Conservation (phyloP, 1,140 invertebrate species). For the Leptinotarsa texana region DNA sequence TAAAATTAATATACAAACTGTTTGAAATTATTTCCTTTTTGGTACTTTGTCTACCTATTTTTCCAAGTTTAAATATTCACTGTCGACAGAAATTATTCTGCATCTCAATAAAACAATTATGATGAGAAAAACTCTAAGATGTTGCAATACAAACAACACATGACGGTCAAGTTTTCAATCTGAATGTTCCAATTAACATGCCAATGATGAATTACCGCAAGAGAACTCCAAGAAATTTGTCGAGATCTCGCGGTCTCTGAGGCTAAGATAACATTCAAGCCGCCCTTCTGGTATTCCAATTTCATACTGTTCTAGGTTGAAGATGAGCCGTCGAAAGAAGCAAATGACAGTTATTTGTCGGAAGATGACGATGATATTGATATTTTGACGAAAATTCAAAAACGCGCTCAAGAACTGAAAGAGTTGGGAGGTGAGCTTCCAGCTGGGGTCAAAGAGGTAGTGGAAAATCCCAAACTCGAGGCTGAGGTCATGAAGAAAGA, state of each 20-base stretch:
- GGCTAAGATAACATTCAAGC: not conserved
- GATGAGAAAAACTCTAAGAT: constrained; percentile 30
- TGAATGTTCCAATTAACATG: constrained; percentile 42
- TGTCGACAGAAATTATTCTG: not conserved
- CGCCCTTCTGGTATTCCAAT: not conserved
- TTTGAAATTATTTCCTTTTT: too few relatives aligned
- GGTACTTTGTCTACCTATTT: too few relatives aligned
- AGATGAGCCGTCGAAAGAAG: not conserved
- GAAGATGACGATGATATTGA: constrained; percentile 54
- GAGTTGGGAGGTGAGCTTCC: constrained; percentile 49
- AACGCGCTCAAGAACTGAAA: constrained; percentile 55
- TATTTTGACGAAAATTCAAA: constrained; percentile 54
- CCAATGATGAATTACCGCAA: constrained; percentile 54
- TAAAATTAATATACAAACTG: not conserved
- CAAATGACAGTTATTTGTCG: constrained; percentile 30
- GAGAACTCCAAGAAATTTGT: constrained; percentile 49
- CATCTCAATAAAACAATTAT: constrained; percentile 10
- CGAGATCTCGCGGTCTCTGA: constrained; percentile 53
- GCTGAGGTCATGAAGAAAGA: constrained; percentile 20
- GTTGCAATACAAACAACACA: constrained; percentile 20
- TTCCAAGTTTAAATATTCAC: too few relatives aligned
- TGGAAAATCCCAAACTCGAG: constrained; percentile 28
- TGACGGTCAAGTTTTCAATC: constrained; percentile 55
- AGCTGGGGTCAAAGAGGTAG: constrained; percentile 28
- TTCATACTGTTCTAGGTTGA: not conserved